A percentile compares a stretch with the other conserved stretches of the same genome.
phyloP scores from a whole-genome alignment of 1,140 invertebrate species.

The Ceratina calcarata region DNA sequence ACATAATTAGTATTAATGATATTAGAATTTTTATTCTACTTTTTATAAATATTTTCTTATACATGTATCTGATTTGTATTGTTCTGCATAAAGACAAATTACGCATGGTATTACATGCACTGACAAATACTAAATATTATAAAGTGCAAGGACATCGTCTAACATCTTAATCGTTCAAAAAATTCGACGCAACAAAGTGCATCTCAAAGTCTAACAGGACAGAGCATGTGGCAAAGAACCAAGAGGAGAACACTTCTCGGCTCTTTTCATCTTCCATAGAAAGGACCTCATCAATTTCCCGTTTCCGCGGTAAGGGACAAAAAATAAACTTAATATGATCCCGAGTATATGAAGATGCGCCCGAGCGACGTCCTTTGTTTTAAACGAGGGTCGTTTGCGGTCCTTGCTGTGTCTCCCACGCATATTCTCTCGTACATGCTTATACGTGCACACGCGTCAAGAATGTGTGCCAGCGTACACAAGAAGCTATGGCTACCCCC shows the following conservation, averaged over 20 bases:
- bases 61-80: too few relatives aligned
- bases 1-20: too few relatives aligned
- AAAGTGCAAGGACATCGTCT: too few relatives aligned
- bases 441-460: not conserved
- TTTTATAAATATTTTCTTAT: too few relatives aligned
- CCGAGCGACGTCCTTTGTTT: slow-evolving; percentile 66
- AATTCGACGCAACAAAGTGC: not conserved
- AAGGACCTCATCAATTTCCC: slow-evolving; percentile 67
- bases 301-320: slow-evolving; percentile 59
- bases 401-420: slow-evolving; percentile 33
- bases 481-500: slow-evolving; percentile 49
- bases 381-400: slow-evolving; percentile 65
- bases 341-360: slow-evolving; percentile 63
- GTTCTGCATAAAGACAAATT: too few relatives aligned
- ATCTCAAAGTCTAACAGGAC: slow-evolving; percentile 15
- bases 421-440: not conserved
- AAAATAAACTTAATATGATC: slow-evolving; percentile 70
- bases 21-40: too few relatives aligned
- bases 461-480: slow-evolving; percentile 24
- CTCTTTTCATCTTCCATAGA: slow-evolving; percentile 39
- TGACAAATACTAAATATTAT: too few relatives aligned
- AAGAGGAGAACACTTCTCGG: not conserved
- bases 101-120: too few relatives aligned
- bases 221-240: slow-evolving; percentile 36
- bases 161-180: not conserved